A percentile compares a stretch with the other conserved stretches of the same genome.
phyloP scores from a whole-genome alignment of 2,113 vertebrate species.

The Lepidothrix coronata region DNA sequence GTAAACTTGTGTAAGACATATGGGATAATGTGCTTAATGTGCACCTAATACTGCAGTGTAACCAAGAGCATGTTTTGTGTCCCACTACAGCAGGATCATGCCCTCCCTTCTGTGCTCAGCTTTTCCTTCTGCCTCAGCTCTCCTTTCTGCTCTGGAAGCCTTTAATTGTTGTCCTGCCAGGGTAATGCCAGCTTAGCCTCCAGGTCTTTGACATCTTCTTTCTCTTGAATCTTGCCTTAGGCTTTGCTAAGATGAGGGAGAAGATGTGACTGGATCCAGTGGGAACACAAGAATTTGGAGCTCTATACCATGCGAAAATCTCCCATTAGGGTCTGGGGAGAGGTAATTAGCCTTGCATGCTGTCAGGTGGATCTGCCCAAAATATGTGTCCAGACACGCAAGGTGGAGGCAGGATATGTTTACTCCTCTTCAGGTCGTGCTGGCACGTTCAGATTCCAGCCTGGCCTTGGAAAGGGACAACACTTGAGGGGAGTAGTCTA shows the following conservation, averaged over 20 bases:
- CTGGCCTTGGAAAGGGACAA: not conserved
- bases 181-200: not conserved
- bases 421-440: not conserved
- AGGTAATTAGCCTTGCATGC: conserved; percentile 49
- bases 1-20: not conserved
- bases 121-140: not conserved
- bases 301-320: conserved; percentile 28
- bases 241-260: conserved; percentile 61
- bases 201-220: conserved; percentile 43
- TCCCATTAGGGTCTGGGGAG: conserved; percentile 57
- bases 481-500: not conserved
- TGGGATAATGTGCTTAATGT: not conserved
- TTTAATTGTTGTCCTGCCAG: not conserved
- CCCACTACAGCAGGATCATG: not conserved
- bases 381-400: not conserved
- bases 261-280: conserved; percentile 52
- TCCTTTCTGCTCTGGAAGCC: conserved; percentile 2
- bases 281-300: conserved; percentile 48
- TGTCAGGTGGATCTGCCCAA: not conserved
- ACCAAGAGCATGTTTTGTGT: not conserved
- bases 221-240: conserved; percentile 58
- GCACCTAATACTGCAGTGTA: not conserved
- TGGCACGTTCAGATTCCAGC: not conserved
- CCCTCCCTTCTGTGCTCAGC: not conserved
- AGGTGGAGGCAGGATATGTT: not conserved